Base-by-base conservation (phyloP, 2,888 invertebrate species). In the Petrolisthes manimaculis region DNA sequence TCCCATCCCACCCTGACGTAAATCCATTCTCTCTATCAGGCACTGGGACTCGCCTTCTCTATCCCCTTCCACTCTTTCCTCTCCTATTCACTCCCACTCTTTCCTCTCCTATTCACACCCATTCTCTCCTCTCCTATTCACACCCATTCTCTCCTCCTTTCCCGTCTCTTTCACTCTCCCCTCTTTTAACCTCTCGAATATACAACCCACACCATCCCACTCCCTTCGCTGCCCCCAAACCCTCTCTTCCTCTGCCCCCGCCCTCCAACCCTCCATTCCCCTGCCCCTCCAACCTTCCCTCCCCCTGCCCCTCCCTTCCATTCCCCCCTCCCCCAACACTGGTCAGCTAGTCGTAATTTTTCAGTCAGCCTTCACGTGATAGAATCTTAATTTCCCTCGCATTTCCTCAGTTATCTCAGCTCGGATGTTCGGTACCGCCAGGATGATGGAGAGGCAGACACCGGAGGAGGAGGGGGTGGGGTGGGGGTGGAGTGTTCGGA, bases 341-440 rank as follows among this genome's bases (percentile, higher is more conserved):
- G 82, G 86, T 82, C 82, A 82, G 86, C 75, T 74, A 51, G 74
- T 82, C 71, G 82, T 86, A 74, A 85, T 86, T 86, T 82, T 82
- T 82, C 86, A 82, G 55, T 18, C 71, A 51, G 55, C 75, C 75
- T 54, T 82, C 86, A 74, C 61, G 74, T 61, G 86, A 86, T 86
- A 86, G 82, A 77, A 82, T 86, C 86, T 75, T 86, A 86, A 86
- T 86, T 86, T 86, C 86, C 86, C 82, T 24, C 54, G 86, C 82
- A 86, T 86, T 86, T 86, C 86, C 86, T 81, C n/a, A 82, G 75
- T 77, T 54, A 86, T 86, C 74, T 81, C 1, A 37, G 61, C 74
- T 81, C 86, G 86, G 81, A 86, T 86, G 81, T 56, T 81, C 21
- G 75, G 56, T 69, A n/a, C 8, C 82, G 69, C 61, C 37, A 51